phyloP scores from a whole-genome alignment of 2,888 invertebrate species.

The Lucinisca nassula region DNA sequence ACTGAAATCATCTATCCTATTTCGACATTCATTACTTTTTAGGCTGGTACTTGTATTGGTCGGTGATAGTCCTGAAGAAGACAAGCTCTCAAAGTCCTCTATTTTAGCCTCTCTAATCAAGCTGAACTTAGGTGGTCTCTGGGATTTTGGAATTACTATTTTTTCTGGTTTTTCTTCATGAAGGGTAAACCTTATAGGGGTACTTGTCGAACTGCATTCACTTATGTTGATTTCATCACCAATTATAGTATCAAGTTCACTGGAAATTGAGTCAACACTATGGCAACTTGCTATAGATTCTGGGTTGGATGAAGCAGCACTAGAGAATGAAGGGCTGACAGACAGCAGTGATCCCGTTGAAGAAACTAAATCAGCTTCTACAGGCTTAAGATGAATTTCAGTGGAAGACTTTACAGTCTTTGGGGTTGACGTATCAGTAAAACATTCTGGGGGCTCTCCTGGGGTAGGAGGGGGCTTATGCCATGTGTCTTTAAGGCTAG shows the following conservation, averaged over 20 bases:
- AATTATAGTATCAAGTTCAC: constrained; percentile 61
- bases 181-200: constrained; percentile 63
- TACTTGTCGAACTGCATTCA: constrained; percentile 64
- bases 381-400: background rate
- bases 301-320: constrained; percentile 61
- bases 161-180: constrained; percentile 62
- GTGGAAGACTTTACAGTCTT: background rate
- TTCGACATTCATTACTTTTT: constrained; percentile 69
- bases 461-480: constrained; percentile 30
- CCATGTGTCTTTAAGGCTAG: constrained; percentile 59
- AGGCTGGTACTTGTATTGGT: constrained; percentile 75
- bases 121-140: constrained; percentile 62
- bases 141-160: constrained; percentile 26
- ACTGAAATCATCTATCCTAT: constrained; percentile 79
- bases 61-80: constrained; percentile 81
- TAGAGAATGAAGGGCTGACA: constrained; percentile 45
- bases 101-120: constrained; percentile 65
- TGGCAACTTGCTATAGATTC: constrained; percentile 22
- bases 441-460: background rate
- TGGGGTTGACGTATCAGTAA: background rate
- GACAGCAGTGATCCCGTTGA: constrained; percentile 6
- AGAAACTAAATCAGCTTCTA: background rate
- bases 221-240: constrained; percentile 55
- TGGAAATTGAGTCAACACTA: constrained; percentile 44
- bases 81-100: constrained; percentile 74